These are phyloP conservation scores for Caenorhabditis drosophilae DNA, from an alignment of 2,888 invertebrate genomes.

Conservation along the genomic window DNA sequence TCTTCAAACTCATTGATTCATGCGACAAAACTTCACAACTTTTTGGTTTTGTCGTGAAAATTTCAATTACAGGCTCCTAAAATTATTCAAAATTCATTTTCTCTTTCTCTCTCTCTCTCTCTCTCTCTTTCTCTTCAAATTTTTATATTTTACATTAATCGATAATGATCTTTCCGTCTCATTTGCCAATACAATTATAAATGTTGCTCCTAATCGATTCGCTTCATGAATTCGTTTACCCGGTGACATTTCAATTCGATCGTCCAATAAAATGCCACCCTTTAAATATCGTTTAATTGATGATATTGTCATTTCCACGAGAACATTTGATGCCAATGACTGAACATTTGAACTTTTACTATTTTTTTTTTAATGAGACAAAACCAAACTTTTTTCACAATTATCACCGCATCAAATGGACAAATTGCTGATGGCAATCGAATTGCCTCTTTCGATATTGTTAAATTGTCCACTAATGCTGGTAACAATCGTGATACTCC, in stretches of 20 bases:
- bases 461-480: slow-evolving; percentile 50
- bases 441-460: slow-evolving; percentile 47
- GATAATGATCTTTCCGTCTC: slow-evolving; percentile 65
- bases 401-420: slow-evolving; percentile 60
- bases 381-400: slow-evolving; percentile 50
- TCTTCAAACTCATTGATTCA: slow-evolving; percentile 37
- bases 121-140: no score
- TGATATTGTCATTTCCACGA: slow-evolving; percentile 40
- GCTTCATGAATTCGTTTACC: slow-evolving; percentile 80
- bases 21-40: slow-evolving; percentile 31
- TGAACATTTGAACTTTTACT: no score
- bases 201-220: slow-evolving; percentile 80
- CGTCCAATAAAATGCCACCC: slow-evolving; percentile 48
- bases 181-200: slow-evolving; percentile 80
- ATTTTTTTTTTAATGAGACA: no score
- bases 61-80: slow-evolving; percentile 46
- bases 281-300: slow-evolving; percentile 33
- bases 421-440: slow-evolving; percentile 56
- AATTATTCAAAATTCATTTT: slow-evolving; percentile 8
- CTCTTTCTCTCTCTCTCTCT: no score
- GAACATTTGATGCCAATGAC: slow-evolving; percentile 38
- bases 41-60: slow-evolving; percentile 40
- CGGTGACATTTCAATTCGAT: slow-evolving; percentile 72
- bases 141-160: slow-evolving; percentile 11
- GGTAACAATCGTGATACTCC: slow-evolving; percentile 77